A percentile compares a stretch with the other conserved stretches of the same genome.
phyloP scores from a whole-genome alignment of 2,888 invertebrate species.

The Protonemura montana region DNA sequence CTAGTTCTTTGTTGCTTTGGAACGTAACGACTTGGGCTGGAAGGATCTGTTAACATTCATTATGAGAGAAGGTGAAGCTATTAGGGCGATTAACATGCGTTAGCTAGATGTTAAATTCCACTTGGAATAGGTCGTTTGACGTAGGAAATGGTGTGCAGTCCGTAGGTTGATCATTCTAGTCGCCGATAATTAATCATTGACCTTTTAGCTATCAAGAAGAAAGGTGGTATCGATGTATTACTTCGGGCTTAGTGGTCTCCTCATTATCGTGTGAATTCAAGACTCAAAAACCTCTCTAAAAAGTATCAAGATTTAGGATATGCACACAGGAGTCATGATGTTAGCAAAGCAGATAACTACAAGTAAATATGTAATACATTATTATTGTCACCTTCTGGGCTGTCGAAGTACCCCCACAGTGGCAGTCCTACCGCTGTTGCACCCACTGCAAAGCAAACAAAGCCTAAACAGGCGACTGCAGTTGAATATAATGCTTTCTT shows the following conservation, averaged over 20 bases:
- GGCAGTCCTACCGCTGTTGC: slow-evolving; percentile 85
- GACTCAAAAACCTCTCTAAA: background rate
- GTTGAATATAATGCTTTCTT: slow-evolving; percentile 73
- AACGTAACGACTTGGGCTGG: background rate
- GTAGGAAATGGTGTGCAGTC: background rate
- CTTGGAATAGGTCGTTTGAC: background rate
- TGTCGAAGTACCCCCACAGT: slow-evolving; percentile 86
- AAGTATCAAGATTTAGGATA: background rate
- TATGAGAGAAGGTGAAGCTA: background rate
- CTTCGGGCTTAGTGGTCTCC: too few relatives aligned
- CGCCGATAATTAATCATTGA: too few relatives aligned
- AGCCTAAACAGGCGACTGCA: slow-evolving; percentile 74
- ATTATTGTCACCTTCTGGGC: slow-evolving; percentile 66
- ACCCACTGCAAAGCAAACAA: slow-evolving; percentile 81
- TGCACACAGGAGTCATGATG: background rate
- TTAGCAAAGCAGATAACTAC: background rate
- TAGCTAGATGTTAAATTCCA: background rate
- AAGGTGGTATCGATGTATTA: too few relatives aligned
- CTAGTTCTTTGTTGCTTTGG: background rate
- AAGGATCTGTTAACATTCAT: background rate
- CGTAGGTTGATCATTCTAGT: too few relatives aligned
- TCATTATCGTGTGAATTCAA: too few relatives aligned
- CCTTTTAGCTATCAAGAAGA: too few relatives aligned
- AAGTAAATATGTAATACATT: background rate
- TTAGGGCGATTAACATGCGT: background rate